Conservation (phyloP, 1,140 invertebrate species). For the Saxidomus purpurata region DNA sequence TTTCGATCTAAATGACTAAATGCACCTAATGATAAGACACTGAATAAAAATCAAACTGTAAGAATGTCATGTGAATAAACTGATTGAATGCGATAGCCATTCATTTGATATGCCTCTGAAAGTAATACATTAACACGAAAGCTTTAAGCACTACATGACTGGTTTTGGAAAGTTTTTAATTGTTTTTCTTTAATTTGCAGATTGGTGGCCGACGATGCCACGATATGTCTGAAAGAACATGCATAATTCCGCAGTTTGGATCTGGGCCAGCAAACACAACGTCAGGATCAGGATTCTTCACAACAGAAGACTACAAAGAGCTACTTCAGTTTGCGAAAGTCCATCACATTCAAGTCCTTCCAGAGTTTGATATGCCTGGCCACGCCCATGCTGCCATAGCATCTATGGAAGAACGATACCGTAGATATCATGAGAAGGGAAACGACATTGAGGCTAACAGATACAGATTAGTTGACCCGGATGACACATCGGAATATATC, state of each 20-base stretch:
- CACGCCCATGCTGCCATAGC: slow-evolving; percentile 74
- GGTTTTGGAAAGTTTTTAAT: too few relatives aligned
- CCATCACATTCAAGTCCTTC: slow-evolving; percentile 74
- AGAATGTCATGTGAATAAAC: too few relatives aligned
- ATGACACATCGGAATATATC: slow-evolving; percentile 72
- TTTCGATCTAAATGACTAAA: too few relatives aligned
- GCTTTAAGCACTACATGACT: too few relatives aligned
- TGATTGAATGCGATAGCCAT: too few relatives aligned
- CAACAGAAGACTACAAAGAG: slow-evolving; percentile 68
- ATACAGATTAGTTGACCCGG: slow-evolving; percentile 70
- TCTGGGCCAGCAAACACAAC: slow-evolving; percentile 75
- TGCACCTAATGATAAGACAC: too few relatives aligned
- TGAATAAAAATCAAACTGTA: too few relatives aligned
- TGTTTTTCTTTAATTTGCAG: slow-evolving; percentile 59
- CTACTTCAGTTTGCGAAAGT: slow-evolving; percentile 69
- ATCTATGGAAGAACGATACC: slow-evolving; percentile 70
- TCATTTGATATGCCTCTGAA: too few relatives aligned
- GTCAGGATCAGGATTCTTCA: slow-evolving; percentile 77
- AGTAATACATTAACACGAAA: too few relatives aligned
- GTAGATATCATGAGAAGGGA: not conserved
- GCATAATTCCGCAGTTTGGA: slow-evolving; percentile 81
- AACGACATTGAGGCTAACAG: slow-evolving; percentile 30
- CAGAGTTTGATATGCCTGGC: slow-evolving; percentile 79
- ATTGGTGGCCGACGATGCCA: slow-evolving; percentile 81
- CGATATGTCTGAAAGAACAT: slow-evolving; percentile 76